phyloP scores from a whole-genome alignment of 2,113 vertebrate genomes.

The Apaloderma vittatum region DNA sequence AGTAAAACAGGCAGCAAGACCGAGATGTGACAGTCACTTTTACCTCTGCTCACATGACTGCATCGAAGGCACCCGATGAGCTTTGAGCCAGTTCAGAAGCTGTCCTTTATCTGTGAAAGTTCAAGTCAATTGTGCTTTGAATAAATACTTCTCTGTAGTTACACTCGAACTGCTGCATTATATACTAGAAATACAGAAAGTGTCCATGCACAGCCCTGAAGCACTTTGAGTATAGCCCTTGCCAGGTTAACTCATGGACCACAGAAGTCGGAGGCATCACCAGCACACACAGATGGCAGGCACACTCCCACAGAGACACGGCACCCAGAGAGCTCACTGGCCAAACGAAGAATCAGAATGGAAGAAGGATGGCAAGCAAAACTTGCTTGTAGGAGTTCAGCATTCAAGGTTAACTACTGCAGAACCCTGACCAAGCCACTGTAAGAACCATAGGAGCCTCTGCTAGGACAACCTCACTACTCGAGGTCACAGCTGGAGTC shows the following conservation, averaged over 20 bases:
- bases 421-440: background rate
- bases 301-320: slow-evolving; percentile 37
- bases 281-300: slow-evolving; percentile 44
- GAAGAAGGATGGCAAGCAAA: slow-evolving; percentile 48
- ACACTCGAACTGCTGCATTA: slow-evolving; percentile 49
- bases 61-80: slow-evolving; percentile 52
- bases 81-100: slow-evolving; percentile 55
- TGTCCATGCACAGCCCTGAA: slow-evolving; percentile 68
- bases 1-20: slow-evolving; percentile 62
- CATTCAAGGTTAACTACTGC: background rate
- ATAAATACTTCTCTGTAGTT: slow-evolving; percentile 50
- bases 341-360: background rate
- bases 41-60: slow-evolving; percentile 53
- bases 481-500: background rate
- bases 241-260: slow-evolving; percentile 4
- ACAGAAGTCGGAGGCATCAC: background rate
- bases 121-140: slow-evolving; percentile 69
- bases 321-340: background rate
- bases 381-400: background rate
- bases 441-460: background rate
- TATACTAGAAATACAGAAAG: slow-evolving; percentile 14
- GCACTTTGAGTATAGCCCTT: slow-evolving; percentile 49
- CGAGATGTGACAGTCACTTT: slow-evolving; percentile 43
- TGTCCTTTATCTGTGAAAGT: slow-evolving; percentile 59
- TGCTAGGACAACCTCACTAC: background rate